These are phyloP conservation scores for Pollenia griseotomentosa DNA, from an alignment of 2,888 invertebrate species.

Conservation along the genomic window DNA sequence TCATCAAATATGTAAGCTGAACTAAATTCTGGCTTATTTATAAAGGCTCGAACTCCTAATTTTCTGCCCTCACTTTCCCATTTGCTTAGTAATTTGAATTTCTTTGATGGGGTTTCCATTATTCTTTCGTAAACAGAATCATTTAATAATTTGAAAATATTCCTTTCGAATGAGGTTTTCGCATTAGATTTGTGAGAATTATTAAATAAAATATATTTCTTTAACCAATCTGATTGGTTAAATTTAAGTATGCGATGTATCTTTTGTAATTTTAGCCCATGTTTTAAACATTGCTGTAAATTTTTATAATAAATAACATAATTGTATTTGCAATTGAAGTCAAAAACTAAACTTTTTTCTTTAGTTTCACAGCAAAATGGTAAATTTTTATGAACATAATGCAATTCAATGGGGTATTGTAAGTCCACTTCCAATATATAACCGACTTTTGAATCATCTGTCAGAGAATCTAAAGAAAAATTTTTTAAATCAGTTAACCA, in stretches of 20 bases:
- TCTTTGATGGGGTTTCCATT: conserved; percentile 60
- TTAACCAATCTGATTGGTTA: conserved; percentile 77
- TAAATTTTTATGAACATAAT: conserved; percentile 27
- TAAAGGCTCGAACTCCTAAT: conserved; percentile 7
- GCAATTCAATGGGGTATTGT: conserved; percentile 23
- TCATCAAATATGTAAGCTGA: conserved; percentile 2
- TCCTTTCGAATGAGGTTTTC: conserved; percentile 76
- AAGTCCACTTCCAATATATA: conserved; percentile 76
- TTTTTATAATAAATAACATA: conserved; percentile 78
- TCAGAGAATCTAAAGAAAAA: not conserved
- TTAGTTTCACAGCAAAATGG: conserved; percentile 45
- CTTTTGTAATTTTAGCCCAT: conserved; percentile 76
- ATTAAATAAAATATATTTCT: conserved; percentile 62
- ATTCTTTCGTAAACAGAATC: conserved; percentile 73
- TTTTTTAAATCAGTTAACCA: conserved; percentile 18
- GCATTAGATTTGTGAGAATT: not conserved
- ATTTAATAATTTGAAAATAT: conserved; percentile 79
- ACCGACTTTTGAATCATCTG: conserved; percentile 59
- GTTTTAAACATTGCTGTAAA: conserved; percentile 76
- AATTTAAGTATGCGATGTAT: conserved; percentile 77
- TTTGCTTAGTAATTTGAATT: conserved; percentile 10
- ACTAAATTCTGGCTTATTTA: conserved; percentile 46
- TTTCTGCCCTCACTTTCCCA: conserved; percentile 24
- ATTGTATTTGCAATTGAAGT: conserved; percentile 75
- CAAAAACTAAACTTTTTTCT: conserved; percentile 71